A percentile compares a stretch with the other conserved stretches of the same genome.
phyloP scores from a whole-genome alignment of 35 echinoderm and acorn worm genomes.

The Patiria miniata region DNA sequence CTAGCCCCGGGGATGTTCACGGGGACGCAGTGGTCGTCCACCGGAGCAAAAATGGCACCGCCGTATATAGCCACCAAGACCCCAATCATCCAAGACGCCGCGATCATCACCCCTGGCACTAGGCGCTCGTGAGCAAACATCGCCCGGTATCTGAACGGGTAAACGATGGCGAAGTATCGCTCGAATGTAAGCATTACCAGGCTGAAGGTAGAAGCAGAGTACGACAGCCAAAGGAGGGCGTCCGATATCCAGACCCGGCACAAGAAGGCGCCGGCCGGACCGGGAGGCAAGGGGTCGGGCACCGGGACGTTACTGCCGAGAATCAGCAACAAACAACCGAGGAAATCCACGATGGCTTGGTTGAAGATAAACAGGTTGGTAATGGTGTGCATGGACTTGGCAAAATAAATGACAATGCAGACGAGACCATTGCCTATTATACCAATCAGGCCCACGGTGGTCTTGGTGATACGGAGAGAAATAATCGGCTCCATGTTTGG shows the following conservation, averaged over 20 bases:
- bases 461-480: conserved; percentile 12
- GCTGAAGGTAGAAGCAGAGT: conserved; percentile 52
- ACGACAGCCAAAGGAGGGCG: conserved; percentile 44
- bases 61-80: not conserved
- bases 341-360: conserved; percentile 22
- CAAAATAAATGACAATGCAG: conserved; percentile 9
- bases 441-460: conserved; percentile 15
- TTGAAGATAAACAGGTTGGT: conserved; percentile 36
- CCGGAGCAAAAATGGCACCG: not conserved
- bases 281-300: conserved; percentile 27
- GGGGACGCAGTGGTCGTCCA: not conserved
- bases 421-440: too few relatives aligned
- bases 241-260: conserved; percentile 51
- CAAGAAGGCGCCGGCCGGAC: conserved; percentile 20
- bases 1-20: not conserved
- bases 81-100: too few relatives aligned
- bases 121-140: too few relatives aligned
- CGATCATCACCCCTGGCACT: too few relatives aligned
- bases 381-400: conserved; percentile 10
- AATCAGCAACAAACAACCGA: conserved; percentile 31
- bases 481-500: conserved; percentile 14
- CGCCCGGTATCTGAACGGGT: too few relatives aligned
- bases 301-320: conserved; percentile 19
- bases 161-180: conserved; percentile 73
- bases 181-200: conserved; percentile 54